Base-by-base conservation (phyloP, 2,888 invertebrate genomes). In the Macrophya alboannulata region DNA sequence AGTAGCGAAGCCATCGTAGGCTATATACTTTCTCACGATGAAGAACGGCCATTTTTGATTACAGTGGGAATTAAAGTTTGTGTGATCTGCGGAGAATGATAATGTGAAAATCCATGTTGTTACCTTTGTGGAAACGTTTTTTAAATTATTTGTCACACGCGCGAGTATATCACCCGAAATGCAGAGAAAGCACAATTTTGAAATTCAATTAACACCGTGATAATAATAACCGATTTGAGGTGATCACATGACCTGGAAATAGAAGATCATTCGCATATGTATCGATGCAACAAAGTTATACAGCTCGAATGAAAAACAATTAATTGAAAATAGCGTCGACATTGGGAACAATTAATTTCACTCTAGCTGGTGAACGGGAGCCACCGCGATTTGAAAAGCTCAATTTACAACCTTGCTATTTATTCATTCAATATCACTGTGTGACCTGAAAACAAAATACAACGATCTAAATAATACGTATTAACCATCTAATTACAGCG, bases 381-480 rank as follows among this genome's bases (percentile, higher is more conserved):
- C 37, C 31, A 68, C 8, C 17, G 5, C 72, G 48, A 37, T 77
- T 55, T n/a, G 37, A 51, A 51, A 51, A 59, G 81, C 43, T 62
- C 62, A 59, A 81, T 81, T 81, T 43, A 1, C 45, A 62, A 15
- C 40, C 40, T 43, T 62, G 62, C 21, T 21, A 81, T 81, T 62
- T 43, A 81, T 81, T 62, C 59, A 43, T 62, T 81, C 21, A 43
- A 43, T 81, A 43, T 43, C 81, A 81, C 9, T 43, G 12, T 43
- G 62, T 81, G 77, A 81, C 43, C 62, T 37, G 15, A 81, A 62
- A 81, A 81, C 62, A 21, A 45, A 81, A 43, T 62, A 81, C 43
- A 43, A 62, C 62, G 43, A 81, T 62, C 51, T 51, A 48, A 31
- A 31, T 31, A 15, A 76, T 51, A 51, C 31, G 48, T 76, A 51